phyloP scores from a whole-genome alignment of 2,113 vertebrate genomes.

The Mystacornis crossleyi region DNA sequence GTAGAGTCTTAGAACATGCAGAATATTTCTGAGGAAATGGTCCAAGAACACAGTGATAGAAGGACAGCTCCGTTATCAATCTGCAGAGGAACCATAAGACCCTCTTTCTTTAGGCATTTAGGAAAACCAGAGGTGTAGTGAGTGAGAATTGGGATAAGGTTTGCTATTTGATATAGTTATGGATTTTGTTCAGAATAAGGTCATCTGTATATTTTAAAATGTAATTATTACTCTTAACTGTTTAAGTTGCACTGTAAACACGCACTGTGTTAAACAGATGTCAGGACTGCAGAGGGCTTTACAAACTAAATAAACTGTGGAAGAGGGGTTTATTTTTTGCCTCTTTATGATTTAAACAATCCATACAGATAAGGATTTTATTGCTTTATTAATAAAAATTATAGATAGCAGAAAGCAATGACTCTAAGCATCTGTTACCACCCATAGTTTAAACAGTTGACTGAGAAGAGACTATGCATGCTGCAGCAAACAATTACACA shows the following conservation, averaged over 20 bases:
- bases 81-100: not conserved
- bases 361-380: not conserved
- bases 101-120: not conserved
- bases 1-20: not conserved
- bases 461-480: not conserved
- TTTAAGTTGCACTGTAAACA: not conserved
- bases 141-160: not conserved
- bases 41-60: not conserved
- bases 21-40: not conserved
- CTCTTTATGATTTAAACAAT: not conserved
- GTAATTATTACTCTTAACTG: not conserved
- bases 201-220: not conserved
- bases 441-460: not conserved
- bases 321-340: not conserved
- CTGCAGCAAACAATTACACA: not conserved
- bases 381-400: not conserved
- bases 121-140: not conserved
- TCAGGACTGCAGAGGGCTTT: not conserved
- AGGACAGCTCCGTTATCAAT: not conserved
- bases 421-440: not conserved
- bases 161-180: not conserved
- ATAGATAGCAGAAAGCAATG: not conserved
- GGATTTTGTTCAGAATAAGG: not conserved
- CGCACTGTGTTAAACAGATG: not conserved
- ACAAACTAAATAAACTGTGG: not conserved